Percentiles rank a stretch among this genome's conserved stretches.
Evolutionary conservation across 2,113 vertebrate species (phyloP).

Genomic region (Thalassoma bifasciatum): DNA sequence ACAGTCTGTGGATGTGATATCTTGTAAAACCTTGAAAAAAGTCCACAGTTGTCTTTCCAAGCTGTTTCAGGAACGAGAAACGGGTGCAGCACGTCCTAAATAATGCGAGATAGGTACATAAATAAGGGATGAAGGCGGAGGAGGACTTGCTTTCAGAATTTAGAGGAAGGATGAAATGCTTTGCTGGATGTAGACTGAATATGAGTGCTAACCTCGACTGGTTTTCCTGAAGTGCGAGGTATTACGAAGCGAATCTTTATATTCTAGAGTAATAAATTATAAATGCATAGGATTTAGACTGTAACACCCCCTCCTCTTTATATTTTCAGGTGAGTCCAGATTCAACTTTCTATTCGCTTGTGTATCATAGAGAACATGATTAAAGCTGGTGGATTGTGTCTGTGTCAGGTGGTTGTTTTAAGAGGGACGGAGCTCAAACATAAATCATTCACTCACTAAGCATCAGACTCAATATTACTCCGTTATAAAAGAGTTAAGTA

Average conservation of each 20-base stretch:
- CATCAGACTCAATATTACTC: too few species aligned
- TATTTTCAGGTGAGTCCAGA: conserved; percentile 39
- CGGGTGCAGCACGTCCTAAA: conserved; percentile 45
- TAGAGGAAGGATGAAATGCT: conserved; percentile 22
- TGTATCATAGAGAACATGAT: neutral
- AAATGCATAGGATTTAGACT: neutral
- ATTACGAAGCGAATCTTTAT: neutral
- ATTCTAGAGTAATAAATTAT: neutral
- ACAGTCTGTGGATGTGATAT: conserved; percentile 23
- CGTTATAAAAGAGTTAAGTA: too few species aligned
- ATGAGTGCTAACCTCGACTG: conserved; percentile 6
- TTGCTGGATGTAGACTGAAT: neutral
- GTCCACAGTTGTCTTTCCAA: conserved; percentile 31
- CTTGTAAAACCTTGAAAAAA: conserved; percentile 35
- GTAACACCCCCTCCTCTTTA: neutral
- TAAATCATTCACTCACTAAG: too few species aligned
- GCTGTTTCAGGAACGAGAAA: conserved; percentile 20
- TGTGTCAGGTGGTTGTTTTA: conserved; percentile 11
- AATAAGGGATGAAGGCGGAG: conserved; percentile 39
- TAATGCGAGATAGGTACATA: conserved; percentile 24
- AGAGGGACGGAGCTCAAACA: conserved; percentile 9
- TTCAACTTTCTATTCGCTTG: conserved; percentile 46
- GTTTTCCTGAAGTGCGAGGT: conserved; percentile 10
- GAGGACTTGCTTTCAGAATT: conserved; percentile 17
- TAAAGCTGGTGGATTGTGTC: conserved; percentile 3